phyloP scores from a whole-genome alignment of 2,888 invertebrate species.

The Napeogenes sylphis region DNA sequence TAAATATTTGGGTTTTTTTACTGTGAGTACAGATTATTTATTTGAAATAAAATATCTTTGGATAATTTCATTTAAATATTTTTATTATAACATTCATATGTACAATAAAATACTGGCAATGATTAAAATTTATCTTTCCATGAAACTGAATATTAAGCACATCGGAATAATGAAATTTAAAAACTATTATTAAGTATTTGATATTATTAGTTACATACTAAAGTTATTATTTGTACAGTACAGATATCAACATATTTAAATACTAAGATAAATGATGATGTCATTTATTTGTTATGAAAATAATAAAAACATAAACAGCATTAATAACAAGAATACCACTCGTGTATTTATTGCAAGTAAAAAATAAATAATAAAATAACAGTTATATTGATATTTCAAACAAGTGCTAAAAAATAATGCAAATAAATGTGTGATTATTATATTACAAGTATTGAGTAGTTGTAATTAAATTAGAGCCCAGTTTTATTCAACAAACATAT shows the following conservation, averaged over 20 bases:
- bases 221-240: conserved; percentile 36
- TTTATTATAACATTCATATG: conserved; percentile 75
- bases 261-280: not conserved
- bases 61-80: conserved; percentile 54
- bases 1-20: conserved; percentile 24
- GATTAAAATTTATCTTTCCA: conserved; percentile 55
- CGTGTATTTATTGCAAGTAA: not conserved
- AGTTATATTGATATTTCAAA: no score
- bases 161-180: conserved; percentile 24
- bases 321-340: not conserved
- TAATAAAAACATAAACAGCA: not conserved
- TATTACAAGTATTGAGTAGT: no score
- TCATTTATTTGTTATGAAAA: not conserved
- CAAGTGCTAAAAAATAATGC: no score
- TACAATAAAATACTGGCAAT: conserved; percentile 77
- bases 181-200: conserved; percentile 27
- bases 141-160: conserved; percentile 38
- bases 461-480: no score
- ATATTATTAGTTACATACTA: conserved; percentile 27
- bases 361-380: no score
- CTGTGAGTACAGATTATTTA: conserved; percentile 7
- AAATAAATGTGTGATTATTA: no score
- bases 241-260: conserved; percentile 28
- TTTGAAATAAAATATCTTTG: conserved; percentile 36
- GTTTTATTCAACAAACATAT: conserved; percentile 21